Percentiles rank a stretch among this genome's conserved stretches.
Evolutionary conservation across 2,888 invertebrate species (phyloP).

Genomic region (Zele albiditarsus): DNA sequence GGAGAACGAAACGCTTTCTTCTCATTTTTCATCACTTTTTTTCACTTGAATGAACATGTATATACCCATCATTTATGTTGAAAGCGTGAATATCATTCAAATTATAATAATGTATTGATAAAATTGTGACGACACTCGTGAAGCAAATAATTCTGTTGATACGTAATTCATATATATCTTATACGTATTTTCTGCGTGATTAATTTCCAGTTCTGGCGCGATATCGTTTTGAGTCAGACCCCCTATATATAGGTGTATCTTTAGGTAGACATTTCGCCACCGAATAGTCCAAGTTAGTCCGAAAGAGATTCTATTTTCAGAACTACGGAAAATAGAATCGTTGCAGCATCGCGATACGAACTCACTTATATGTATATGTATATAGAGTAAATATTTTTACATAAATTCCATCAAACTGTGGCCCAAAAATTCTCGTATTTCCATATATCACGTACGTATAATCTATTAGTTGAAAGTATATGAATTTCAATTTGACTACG

Average conservation of each 20-base stretch:
- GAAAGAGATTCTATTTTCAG: constrained; percentile 51
- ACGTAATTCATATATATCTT: background rate
- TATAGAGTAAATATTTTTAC: background rate
- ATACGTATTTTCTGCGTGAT: background rate
- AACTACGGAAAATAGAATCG: constrained; percentile 47
- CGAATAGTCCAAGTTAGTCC: constrained; percentile 34
- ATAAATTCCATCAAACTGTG: too few species aligned
- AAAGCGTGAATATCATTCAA: background rate
- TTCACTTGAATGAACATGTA: background rate
- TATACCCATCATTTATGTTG: background rate
- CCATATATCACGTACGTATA: too few species aligned
- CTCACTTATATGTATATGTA: background rate
- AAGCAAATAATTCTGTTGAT: background rate
- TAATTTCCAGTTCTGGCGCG: background rate
- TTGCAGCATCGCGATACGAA: constrained; percentile 18
- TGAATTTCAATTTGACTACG: too few species aligned
- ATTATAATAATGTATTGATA: background rate
- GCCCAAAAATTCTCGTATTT: too few species aligned
- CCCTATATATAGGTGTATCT: background rate
- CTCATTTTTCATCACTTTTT: background rate
- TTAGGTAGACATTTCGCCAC: background rate
- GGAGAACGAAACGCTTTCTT: background rate
- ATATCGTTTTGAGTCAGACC: background rate
- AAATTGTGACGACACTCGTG: background rate
- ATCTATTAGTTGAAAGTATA: too few species aligned